Percentiles rank a stretch among this genome's conserved stretches.
phyloP scores from a whole-genome alignment of 2,797 vertebrate species.

The Coluber constrictor region DNA sequence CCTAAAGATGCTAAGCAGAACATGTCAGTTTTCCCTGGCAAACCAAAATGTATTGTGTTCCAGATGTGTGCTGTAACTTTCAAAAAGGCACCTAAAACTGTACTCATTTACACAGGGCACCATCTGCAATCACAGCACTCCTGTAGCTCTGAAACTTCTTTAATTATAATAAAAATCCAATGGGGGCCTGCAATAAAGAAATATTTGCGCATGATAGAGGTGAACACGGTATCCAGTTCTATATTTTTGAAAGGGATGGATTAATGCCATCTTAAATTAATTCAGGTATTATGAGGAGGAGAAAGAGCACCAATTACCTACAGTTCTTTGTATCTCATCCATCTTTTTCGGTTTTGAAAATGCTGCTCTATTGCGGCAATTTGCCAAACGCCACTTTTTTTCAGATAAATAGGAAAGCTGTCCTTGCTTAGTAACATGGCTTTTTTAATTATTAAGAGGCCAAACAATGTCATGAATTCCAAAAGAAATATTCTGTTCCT shows the following conservation, averaged over 20 bases:
- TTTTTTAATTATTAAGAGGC: constrained; percentile 66
- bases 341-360: constrained; percentile 66
- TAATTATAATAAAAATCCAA: constrained; percentile 19
- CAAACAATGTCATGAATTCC: constrained; percentile 59
- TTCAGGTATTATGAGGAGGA: constrained; percentile 64
- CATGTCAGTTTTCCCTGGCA: not conserved
- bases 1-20: not conserved
- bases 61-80: not conserved
- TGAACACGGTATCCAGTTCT: constrained; percentile 49
- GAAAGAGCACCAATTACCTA: constrained; percentile 69
- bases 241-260: constrained; percentile 66
- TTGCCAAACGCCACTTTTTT: constrained; percentile 64
- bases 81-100: not conserved
- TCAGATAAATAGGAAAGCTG: constrained; percentile 65
- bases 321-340: constrained; percentile 73
- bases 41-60: not conserved
- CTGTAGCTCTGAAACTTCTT: constrained; percentile 14
- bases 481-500: constrained; percentile 51
- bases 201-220: constrained; percentile 39
- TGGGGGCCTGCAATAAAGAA: constrained; percentile 37
- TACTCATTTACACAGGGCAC: constrained; percentile 18
- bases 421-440: constrained; percentile 63
- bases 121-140: constrained; percentile 37
- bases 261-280: constrained; percentile 70
- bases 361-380: constrained; percentile 60